A percentile compares a stretch with the other conserved stretches of the same genome.
Evolutionary conservation across 2,888 invertebrate species (phyloP).

Genomic region (Phlogophora meticulosa): DNA sequence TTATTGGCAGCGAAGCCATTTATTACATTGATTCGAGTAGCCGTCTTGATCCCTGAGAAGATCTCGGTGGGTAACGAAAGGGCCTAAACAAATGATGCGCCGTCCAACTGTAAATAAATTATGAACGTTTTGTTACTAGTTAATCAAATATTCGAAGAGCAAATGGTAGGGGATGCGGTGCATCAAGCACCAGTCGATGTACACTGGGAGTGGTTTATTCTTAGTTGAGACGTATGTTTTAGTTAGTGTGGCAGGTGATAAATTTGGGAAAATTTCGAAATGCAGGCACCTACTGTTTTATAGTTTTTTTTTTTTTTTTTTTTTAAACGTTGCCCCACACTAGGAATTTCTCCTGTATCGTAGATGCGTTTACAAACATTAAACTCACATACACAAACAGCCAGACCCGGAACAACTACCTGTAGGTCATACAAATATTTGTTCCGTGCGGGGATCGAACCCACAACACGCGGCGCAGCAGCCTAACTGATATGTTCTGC

Average conservation of each 20-base stretch:
- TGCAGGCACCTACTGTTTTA: too few relatives aligned
- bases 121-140: constrained; percentile 66
- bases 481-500: too few relatives aligned
- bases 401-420: too few relatives aligned
- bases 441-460: too few relatives aligned
- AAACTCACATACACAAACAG: too few relatives aligned
- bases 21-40: constrained; percentile 62
- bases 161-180: constrained; percentile 59
- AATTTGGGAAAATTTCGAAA: constrained; percentile 5
- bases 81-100: constrained; percentile 70
- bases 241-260: constrained; percentile 1
- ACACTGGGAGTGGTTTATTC: constrained; percentile 19
- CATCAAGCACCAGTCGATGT: constrained; percentile 41
- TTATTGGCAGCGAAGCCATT: constrained; percentile 56
- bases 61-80: constrained; percentile 60
- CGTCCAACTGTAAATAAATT: constrained; percentile 68
- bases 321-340: too few relatives aligned
- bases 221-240: constrained; percentile 10
- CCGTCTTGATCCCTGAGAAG: constrained; percentile 50
- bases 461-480: too few relatives aligned
- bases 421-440: too few relatives aligned
- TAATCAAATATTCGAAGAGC: constrained; percentile 67
- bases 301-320: too few relatives aligned
- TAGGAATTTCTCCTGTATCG: too few relatives aligned
- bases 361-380: too few relatives aligned